These are phyloP conservation scores for Campodea augens DNA, from an alignment of 1,140 invertebrate genomes.

Conservation along the genomic window DNA sequence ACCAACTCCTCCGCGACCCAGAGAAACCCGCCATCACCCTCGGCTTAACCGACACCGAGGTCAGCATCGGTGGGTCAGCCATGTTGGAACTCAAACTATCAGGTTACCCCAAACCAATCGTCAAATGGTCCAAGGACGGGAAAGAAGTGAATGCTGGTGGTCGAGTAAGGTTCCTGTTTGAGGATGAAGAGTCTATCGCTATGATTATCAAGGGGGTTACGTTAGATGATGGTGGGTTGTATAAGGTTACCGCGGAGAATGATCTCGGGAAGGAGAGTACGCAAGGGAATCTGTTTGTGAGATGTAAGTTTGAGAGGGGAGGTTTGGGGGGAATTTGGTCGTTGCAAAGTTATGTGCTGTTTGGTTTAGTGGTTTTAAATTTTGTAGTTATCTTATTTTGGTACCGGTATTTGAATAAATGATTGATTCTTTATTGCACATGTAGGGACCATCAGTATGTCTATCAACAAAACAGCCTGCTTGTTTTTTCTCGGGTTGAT, in stretches of 20 bases:
- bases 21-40: constrained; percentile 49
- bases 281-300: constrained; percentile 52
- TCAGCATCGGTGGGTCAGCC: constrained; percentile 67
- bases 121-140: constrained; percentile 74
- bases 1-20: constrained; percentile 59
- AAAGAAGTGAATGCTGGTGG: constrained; percentile 58
- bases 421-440: too few relatives aligned
- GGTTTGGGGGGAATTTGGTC: too few relatives aligned
- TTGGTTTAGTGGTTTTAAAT: too few relatives aligned
- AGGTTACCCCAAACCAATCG: constrained; percentile 81
- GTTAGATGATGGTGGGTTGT: constrained; percentile 61
- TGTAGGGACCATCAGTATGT: too few relatives aligned
- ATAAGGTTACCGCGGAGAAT: constrained; percentile 66
- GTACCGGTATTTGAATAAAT: too few relatives aligned
- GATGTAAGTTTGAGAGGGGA: constrained; percentile 34
- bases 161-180: constrained; percentile 70
- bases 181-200: constrained; percentile 78
- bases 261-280: constrained; percentile 65
- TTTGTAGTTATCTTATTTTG: too few relatives aligned
- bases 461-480: too few relatives aligned
- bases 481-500: too few relatives aligned
- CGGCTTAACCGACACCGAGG: constrained; percentile 48
- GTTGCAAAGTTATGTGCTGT: too few relatives aligned
- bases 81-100: constrained; percentile 76
- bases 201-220: constrained; percentile 76